Base-by-base conservation (phyloP, 1,140 invertebrate genomes). In the Scaptodrosophila lebanonensis region DNA sequence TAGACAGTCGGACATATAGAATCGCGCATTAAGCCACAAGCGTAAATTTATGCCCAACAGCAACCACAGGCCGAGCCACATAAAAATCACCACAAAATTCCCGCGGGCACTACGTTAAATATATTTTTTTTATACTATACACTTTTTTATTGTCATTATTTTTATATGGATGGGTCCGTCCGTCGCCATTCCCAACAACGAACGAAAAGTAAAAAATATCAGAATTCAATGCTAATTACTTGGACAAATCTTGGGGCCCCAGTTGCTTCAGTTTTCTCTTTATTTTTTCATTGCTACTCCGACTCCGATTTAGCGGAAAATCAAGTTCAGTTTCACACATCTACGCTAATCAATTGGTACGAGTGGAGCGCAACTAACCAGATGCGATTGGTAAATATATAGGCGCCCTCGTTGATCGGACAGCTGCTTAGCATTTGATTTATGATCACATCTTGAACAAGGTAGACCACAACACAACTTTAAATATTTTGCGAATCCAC, bases 371-470 rank as follows among this genome's bases (percentile, higher is more conserved):
- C 36, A 43, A 64, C 52, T 50, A 66, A 40, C 38, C 9, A 59
- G 39, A 61, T 71, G 54, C 49, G 61, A 51, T 66, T 66, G 69
- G 43, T 38, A 49, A 36, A 56, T 36, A 56, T 11, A 17, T 17
- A 49, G 50, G 11, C 52, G 33, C 51, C 62, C 45, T 39, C 59
- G 32, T 48, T 36, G 35, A 49, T 33, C 29, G 49, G 67, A 67
- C 72, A 79, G 68, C 73, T 77, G 68, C 73, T 79, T 82, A 73
- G 40, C 61, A 69, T 69, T 68, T 82, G 65, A 73, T 79, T 72
- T 67, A 64, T 49, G 70, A 45, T 6, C 39, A 22, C 29, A 43
- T 58, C 39, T n/a, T n/a, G n/a, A n/a, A n/a, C n/a, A n/a, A n/a
- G n/a, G n/a, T n/a, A n/a, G n/a, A n/a, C n/a, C n/a, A n/a, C n/a